Percentiles rank a stretch among this genome's conserved stretches.
phyloP scores from a whole-genome alignment of 2,797 vertebrate genomes.

The Nyctalus aviator region DNA sequence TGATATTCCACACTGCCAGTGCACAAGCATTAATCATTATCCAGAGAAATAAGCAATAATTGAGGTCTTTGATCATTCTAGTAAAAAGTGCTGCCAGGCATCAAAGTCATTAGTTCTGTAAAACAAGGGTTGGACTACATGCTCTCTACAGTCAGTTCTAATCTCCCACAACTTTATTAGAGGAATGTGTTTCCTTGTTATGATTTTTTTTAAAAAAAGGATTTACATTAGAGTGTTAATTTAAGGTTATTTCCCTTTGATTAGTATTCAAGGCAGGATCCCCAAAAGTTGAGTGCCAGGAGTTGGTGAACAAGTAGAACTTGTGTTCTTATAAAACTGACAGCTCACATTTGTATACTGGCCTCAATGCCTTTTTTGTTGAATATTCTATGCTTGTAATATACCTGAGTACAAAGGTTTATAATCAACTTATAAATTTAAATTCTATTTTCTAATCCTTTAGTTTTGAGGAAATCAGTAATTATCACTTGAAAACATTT shows the following conservation, averaged over 20 bases:
- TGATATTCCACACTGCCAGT: background rate
- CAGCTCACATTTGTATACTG: conserved; percentile 8
- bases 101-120: conserved; percentile 35
- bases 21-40: background rate
- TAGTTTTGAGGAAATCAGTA: conserved; percentile 46
- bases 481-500: conserved; percentile 52
- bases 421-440: conserved; percentile 49
- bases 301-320: conserved; percentile 4
- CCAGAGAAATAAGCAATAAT: background rate
- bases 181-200: conserved; percentile 40
- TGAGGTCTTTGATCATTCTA: conserved; percentile 13
- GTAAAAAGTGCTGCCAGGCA: conserved; percentile 27
- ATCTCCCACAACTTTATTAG: conserved; percentile 34
- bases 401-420: conserved; percentile 23
- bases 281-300: background rate
- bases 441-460: conserved; percentile 48
- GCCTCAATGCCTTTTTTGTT: background rate
- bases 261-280: conserved; percentile 57
- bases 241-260: conserved; percentile 37
- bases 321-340: conserved; percentile 11
- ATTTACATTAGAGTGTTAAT: conserved; percentile 16
- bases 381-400: conserved; percentile 1
- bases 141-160: background rate
- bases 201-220: background rate
- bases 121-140: background rate